Conservation (phyloP, 2,113 vertebrate genomes). For the Morone saxatilis region DNA sequence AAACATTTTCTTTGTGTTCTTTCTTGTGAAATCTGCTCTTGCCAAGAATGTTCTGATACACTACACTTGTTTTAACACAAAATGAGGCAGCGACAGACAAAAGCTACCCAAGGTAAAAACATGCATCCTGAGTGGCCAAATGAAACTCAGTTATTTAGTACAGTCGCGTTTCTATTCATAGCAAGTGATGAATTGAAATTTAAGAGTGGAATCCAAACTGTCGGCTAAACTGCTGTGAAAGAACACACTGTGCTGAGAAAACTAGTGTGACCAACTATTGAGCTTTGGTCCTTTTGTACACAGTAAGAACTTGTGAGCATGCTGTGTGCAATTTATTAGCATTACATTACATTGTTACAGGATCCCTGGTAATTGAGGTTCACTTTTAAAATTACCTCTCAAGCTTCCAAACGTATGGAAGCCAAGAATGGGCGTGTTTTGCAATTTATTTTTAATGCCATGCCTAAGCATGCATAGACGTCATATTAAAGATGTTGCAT, state of each 20-base stretch:
- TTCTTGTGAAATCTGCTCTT: conserved; percentile 24
- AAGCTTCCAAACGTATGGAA: no score
- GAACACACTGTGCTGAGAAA: conserved; percentile 6
- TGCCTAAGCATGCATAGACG: no score
- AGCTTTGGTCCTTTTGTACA: neutral
- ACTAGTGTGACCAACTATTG: neutral
- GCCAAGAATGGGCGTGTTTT: no score
- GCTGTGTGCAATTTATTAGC: neutral
- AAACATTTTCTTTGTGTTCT: neutral
- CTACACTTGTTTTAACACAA: conserved; percentile 20
- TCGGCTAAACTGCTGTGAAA: neutral
- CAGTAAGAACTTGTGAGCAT: neutral
- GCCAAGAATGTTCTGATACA: neutral
- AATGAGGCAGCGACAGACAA: neutral
- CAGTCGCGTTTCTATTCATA: neutral
- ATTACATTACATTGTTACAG: neutral
- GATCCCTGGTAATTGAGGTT: neutral
- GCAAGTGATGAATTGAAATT: neutral
- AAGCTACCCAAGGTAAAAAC: conserved; percentile 6
- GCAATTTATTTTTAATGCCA: no score
- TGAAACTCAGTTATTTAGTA: neutral
- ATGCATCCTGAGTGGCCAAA: neutral
- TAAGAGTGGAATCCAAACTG: neutral
- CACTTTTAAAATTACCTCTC: no score
- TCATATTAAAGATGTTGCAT: no score